These are phyloP conservation scores for Pectinophora gossypiella DNA, from an alignment of 1,140 invertebrate genomes.

Conservation along the genomic window DNA sequence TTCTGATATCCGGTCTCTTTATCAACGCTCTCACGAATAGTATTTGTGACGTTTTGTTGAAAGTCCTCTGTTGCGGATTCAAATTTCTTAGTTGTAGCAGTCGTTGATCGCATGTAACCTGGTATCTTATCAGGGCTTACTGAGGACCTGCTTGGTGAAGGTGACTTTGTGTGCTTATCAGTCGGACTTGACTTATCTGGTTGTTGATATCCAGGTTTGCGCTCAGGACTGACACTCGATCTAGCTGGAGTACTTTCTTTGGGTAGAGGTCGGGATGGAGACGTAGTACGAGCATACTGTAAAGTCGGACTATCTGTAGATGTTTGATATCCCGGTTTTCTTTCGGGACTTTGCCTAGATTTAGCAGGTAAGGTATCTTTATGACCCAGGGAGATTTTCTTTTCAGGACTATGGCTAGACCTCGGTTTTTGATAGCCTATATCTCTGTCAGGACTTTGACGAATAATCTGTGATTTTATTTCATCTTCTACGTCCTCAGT, in stretches of 20 bases:
- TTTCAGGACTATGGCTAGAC: constrained; percentile 17
- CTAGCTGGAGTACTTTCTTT: background rate
- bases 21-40: background rate
- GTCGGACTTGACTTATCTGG: too few species aligned
- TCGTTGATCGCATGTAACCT: background rate
- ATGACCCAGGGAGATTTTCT: background rate
- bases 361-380: background rate
- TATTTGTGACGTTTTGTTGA: background rate
- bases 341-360: constrained; percentile 15
- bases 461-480: background rate
- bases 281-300: background rate
- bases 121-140: constrained; percentile 8
- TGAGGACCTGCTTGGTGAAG: constrained; percentile 2
- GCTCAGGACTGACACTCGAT: constrained; percentile 12
- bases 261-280: background rate
- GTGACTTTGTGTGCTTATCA: background rate
- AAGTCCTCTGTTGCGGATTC: background rate
- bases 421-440: constrained; percentile 4
- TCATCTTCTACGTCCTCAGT: background rate
- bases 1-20: background rate
- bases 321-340: constrained; percentile 2
- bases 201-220: too few species aligned
- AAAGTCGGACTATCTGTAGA: background rate
- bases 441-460: background rate
- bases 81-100: background rate